phyloP scores from a whole-genome alignment of 2,797 vertebrate species.

The Lutjanus argentimaculatus region DNA sequence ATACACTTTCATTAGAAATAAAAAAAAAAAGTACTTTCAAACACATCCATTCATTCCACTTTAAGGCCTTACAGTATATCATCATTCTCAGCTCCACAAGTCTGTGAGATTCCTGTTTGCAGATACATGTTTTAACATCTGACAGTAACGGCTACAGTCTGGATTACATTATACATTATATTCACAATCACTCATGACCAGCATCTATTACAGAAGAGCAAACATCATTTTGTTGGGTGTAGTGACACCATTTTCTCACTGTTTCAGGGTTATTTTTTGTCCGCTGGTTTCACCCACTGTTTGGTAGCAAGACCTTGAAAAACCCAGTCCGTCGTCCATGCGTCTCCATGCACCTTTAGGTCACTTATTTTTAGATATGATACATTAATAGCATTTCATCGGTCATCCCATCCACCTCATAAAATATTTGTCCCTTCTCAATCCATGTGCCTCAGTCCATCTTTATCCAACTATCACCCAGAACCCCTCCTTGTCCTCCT shows the following conservation, averaged over 20 bases:
- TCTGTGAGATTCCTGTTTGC: slow-evolving; percentile 17
- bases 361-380: slow-evolving; percentile 27
- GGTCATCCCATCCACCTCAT: slow-evolving; percentile 1
- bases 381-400: slow-evolving; percentile 38
- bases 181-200: slow-evolving; percentile 37
- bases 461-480: neutral
- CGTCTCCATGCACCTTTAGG: slow-evolving; percentile 36
- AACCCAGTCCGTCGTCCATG: slow-evolving; percentile 15
- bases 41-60: slow-evolving; percentile 37
- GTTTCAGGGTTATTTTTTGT: slow-evolving; percentile 1
- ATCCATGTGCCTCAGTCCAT: slow-evolving; percentile 8
- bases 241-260: slow-evolving; percentile 3
- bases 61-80: slow-evolving; percentile 49
- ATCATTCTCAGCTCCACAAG: slow-evolving; percentile 15
- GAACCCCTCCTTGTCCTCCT: slow-evolving; percentile 33
- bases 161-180: slow-evolving; percentile 53
- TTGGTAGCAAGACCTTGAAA: slow-evolving; percentile 6
- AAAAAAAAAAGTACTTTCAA: slow-evolving; percentile 52
- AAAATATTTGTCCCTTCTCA: slow-evolving; percentile 29
- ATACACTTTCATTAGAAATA: slow-evolving; percentile 56
- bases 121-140: slow-evolving; percentile 28
- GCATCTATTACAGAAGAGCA: slow-evolving; percentile 19
- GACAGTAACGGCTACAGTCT: slow-evolving; percentile 34
- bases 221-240: neutral
- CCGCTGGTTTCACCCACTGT: neutral